Conservation (phyloP, 2,888 invertebrate genomes). For the Meloe dianella region DNA sequence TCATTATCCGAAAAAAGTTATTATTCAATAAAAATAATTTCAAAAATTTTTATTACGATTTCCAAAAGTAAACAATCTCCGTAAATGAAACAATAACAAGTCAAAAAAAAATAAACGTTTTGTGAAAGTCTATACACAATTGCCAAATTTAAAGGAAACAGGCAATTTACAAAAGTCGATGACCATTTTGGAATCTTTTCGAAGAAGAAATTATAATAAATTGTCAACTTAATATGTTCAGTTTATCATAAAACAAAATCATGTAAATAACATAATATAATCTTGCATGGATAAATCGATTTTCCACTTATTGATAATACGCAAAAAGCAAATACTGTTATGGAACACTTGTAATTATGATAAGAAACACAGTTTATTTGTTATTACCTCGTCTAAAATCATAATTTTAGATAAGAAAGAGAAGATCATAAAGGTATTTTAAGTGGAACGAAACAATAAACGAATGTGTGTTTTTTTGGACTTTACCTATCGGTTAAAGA, state of each 20-base stretch:
- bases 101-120: not conserved
- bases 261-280: not conserved
- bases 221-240: not conserved
- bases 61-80: not conserved
- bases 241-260: not conserved
- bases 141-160: not conserved
- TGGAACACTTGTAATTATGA: conserved; percentile 5
- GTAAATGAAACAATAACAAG: not conserved
- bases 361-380: conserved; percentile 4
- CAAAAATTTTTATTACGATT: not conserved
- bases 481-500: not conserved
- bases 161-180: conserved; percentile 4
- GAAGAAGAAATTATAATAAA: not conserved
- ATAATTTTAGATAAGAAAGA: not conserved
- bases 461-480: not conserved
- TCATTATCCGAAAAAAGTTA: no score
- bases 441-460: not conserved
- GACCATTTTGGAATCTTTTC: conserved; percentile 9
- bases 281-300: conserved; percentile 2
- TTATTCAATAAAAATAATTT: not conserved
- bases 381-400: not conserved
- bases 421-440: not conserved
- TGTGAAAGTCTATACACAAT: not conserved
- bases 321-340: not conserved
- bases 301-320: not conserved